Evolutionary conservation across 2,888 invertebrate species (phyloP).

Genomic region (Lasius fuliginosus): DNA sequence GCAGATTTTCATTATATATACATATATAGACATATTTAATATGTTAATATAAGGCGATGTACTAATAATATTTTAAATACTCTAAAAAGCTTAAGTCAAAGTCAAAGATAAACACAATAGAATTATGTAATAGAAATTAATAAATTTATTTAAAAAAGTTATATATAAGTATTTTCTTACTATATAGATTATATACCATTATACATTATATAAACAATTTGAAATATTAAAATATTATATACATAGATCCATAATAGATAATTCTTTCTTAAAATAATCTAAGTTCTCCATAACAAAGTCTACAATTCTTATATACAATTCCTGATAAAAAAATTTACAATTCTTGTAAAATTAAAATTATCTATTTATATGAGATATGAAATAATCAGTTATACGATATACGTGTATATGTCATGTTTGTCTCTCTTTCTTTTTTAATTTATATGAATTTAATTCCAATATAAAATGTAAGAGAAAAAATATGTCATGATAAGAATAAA

Average conservation of each 20-base stretch:
- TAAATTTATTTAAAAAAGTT: constrained; percentile 64
- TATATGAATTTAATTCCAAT: background rate
- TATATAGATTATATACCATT: background rate
- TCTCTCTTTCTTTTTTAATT: background rate
- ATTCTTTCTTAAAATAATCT: background rate
- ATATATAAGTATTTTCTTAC: constrained; percentile 46
- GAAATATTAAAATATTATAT: constrained; percentile 1
- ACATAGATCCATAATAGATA: constrained; percentile 12
- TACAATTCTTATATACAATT: background rate
- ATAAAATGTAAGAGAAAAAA: background rate
- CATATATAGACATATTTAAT: background rate
- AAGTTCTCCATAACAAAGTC: background rate
- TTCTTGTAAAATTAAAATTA: background rate
- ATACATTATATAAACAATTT: background rate
- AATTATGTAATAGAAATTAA: constrained; percentile 59
- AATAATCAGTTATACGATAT: background rate
- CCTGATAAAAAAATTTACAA: background rate
- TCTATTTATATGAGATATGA: background rate
- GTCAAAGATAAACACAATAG: background rate
- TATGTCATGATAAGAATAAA: background rate
- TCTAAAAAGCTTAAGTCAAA: background rate
- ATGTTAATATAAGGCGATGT: constrained; percentile 7
- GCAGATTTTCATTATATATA: constrained; percentile 19
- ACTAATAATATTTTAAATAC: constrained; percentile 15
- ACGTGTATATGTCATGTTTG: background rate